These are phyloP conservation scores for Acrocyrtus sp. DNA, from an alignment of 2,888 invertebrate genomes.

Conservation along the genomic window DNA sequence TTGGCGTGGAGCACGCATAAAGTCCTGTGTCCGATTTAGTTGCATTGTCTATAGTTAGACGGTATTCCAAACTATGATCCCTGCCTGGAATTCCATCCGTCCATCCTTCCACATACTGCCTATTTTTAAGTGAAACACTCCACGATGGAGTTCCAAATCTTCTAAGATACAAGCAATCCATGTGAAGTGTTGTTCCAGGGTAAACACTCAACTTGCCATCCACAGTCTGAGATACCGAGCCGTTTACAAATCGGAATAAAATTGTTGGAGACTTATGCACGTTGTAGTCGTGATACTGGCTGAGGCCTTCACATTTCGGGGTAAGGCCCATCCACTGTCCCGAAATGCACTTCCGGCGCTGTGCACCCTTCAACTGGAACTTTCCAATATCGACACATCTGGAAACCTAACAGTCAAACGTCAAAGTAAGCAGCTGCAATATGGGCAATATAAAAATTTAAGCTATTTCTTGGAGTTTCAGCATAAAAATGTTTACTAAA, in stretches of 20 bases:
- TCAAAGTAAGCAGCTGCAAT: conserved; percentile 61
- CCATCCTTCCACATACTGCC: conserved; percentile 80
- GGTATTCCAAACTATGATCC: conserved; percentile 81
- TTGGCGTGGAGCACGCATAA: conserved; percentile 87
- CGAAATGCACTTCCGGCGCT: conserved; percentile 77
- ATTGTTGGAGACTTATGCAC: conserved; percentile 55
- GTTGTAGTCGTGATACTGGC: conserved; percentile 83
- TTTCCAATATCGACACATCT: conserved; percentile 89
- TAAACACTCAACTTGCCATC: conserved; percentile 80
- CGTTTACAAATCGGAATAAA: conserved; percentile 67
- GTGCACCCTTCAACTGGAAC: conserved; percentile 82
- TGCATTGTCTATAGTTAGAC: conserved; percentile 85
- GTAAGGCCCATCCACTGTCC: conserved; percentile 81
- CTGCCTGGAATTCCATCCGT: conserved; percentile 78
- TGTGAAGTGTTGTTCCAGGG: conserved; percentile 80
- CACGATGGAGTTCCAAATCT: conserved; percentile 87
- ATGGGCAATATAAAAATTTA: background rate
- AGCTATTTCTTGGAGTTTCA: background rate
- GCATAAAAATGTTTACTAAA: conserved; percentile 63
- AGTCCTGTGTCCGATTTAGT: conserved; percentile 79
- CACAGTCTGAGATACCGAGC: conserved; percentile 87
- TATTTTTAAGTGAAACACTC: conserved; percentile 68
- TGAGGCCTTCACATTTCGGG: conserved; percentile 82
- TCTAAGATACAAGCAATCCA: conserved; percentile 70
- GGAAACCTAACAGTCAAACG: conserved; percentile 18